phyloP scores from a whole-genome alignment of 2,797 vertebrate species.

The Cirrhinus molitorella region DNA sequence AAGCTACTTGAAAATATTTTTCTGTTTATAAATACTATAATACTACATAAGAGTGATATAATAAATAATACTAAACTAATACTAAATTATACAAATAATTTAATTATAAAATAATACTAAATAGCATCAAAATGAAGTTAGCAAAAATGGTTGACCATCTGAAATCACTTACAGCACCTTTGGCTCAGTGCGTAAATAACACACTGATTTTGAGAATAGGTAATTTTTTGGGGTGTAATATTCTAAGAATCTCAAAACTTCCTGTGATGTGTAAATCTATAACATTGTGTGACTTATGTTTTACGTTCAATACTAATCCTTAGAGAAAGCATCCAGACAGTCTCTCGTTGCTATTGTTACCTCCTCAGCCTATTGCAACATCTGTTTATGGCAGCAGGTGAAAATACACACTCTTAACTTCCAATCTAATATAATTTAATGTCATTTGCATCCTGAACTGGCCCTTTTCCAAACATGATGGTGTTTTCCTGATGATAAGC shows the following conservation, averaged over 20 bases:
- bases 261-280: not conserved
- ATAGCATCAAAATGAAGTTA: too few relatives aligned
- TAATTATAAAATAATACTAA: too few relatives aligned
- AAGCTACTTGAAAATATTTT: too few relatives aligned
- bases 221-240: not conserved
- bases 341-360: not conserved
- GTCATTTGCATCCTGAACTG: not conserved
- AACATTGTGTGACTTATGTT: not conserved
- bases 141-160: too few relatives aligned
- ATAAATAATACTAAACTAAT: too few relatives aligned
- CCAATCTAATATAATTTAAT: not conserved
- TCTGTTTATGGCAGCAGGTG: not conserved
- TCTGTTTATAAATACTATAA: too few relatives aligned
- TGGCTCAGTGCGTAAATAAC: too few relatives aligned
- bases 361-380: not conserved
- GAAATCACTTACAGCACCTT: too few relatives aligned
- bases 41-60: too few relatives aligned
- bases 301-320: not conserved
- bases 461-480: not conserved
- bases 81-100: too few relatives aligned
- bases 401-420: not conserved
- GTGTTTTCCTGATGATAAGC: slow-evolving; percentile 1
- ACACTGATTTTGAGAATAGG: too few relatives aligned
- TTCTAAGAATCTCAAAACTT: not conserved
- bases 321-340: too few relatives aligned